Conservation (phyloP, 1,140 invertebrate species). For the Drosophila bipectinata region DNA sequence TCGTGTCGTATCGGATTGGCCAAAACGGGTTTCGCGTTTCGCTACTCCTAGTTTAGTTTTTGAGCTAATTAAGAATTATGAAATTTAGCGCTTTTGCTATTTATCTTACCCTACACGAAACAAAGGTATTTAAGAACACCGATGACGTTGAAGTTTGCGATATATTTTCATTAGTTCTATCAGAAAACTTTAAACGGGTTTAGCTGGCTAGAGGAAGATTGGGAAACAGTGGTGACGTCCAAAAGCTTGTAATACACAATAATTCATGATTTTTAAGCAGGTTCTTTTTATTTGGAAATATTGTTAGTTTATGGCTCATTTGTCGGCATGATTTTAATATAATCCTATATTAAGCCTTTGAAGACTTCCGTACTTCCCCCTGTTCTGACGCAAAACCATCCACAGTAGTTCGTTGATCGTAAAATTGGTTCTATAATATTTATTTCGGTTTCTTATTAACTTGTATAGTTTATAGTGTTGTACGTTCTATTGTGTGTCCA, state of each 20-base stretch:
- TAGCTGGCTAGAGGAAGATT: too few relatives aligned
- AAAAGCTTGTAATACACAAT: not conserved
- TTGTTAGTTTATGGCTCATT: constrained; percentile 2
- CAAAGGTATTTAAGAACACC: constrained; percentile 12
- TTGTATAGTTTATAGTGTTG: not conserved
- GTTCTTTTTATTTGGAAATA: not conserved
- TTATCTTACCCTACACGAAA: constrained; percentile 20
- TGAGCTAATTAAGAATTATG: constrained; percentile 55
- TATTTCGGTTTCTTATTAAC: not conserved
- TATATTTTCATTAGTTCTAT: constrained; percentile 1
- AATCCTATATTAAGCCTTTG: constrained; percentile 20
- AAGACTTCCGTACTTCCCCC: constrained; percentile 30
- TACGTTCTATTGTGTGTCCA: not conserved
- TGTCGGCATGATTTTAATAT: constrained; percentile 17
- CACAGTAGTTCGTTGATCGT: not conserved
- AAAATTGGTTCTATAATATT: not conserved
- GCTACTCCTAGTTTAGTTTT: constrained; percentile 59
- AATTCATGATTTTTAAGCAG: not conserved
- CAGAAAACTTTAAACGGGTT: not conserved
- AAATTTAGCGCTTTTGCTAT: constrained; percentile 54
- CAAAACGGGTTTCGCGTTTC: constrained; percentile 52
- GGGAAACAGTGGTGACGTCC: not conserved
- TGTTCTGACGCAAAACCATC: constrained; percentile 10
- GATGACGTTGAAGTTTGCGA: not conserved
- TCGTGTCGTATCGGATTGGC: not conserved